phyloP scores from a whole-genome alignment of 1,140 invertebrate genomes.

The Oppia nitens region DNA sequence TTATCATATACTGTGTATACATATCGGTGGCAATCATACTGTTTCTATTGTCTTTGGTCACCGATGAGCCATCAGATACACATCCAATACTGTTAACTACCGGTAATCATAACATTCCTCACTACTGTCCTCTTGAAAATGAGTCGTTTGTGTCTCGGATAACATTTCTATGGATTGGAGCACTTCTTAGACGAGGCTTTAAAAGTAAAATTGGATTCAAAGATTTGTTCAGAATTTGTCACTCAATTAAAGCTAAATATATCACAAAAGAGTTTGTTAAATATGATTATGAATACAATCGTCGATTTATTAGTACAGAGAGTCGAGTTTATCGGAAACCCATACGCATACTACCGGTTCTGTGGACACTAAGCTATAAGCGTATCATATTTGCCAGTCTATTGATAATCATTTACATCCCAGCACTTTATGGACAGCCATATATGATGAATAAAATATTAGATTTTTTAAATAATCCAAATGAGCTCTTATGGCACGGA shows the following conservation, averaged over 20 bases:
- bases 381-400: neutral
- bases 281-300: constrained; percentile 21
- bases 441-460: neutral
- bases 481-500: neutral
- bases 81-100: neutral
- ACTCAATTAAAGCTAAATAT: constrained; percentile 53
- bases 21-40: neutral
- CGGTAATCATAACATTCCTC: neutral
- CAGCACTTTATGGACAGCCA: neutral
- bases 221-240: constrained; percentile 9
- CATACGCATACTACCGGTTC: constrained; percentile 56
- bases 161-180: constrained; percentile 81
- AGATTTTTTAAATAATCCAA: neutral
- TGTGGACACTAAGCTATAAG: constrained; percentile 50
- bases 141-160: constrained; percentile 66
- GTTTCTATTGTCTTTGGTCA: neutral
- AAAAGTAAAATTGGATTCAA: constrained; percentile 5
- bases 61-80: neutral
- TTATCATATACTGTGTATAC: neutral
- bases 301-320: constrained; percentile 7
- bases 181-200: constrained; percentile 15
- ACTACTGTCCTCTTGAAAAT: neutral
- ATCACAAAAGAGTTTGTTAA: constrained; percentile 56
- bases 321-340: neutral
- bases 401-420: neutral